phyloP scores from a whole-genome alignment of 1,140 invertebrate species.

The Drosophila auraria region DNA sequence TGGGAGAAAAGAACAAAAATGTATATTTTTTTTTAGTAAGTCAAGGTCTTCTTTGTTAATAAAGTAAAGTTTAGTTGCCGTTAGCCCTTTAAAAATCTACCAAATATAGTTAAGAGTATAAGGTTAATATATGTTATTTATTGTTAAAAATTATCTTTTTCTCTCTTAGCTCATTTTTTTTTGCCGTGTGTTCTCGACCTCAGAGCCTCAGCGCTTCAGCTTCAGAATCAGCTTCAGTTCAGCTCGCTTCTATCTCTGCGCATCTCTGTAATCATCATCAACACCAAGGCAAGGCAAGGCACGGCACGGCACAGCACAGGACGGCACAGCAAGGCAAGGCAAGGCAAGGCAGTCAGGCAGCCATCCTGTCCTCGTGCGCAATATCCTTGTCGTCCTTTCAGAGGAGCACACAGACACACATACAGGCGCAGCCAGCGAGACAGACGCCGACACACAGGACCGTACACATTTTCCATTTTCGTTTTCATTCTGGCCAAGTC shows the following conservation, averaged over 20 bases:
- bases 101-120: not conserved
- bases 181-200: slow-evolving; percentile 10
- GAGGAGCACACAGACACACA: slow-evolving; percentile 24
- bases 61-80: too few relatives aligned
- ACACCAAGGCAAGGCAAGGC: slow-evolving; percentile 73
- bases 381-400: slow-evolving; percentile 80
- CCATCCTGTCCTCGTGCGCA: slow-evolving; percentile 81
- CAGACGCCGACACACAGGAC: slow-evolving; percentile 47
- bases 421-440: slow-evolving; percentile 22
- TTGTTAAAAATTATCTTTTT: not conserved
- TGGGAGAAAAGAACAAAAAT: too few relatives aligned
- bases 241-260: slow-evolving; percentile 74
- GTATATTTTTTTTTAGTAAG: too few relatives aligned
- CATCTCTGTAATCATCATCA: slow-evolving; percentile 83
- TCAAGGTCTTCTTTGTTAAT: too few relatives aligned
- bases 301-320: slow-evolving; percentile 19
- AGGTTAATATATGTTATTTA: not conserved
- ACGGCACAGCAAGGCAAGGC: slow-evolving; percentile 34
- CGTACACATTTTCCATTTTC: slow-evolving; percentile 78
- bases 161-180: not conserved
- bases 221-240: slow-evolving; percentile 48
- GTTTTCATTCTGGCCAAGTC: slow-evolving; percentile 78
- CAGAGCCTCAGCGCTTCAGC: slow-evolving; percentile 36
- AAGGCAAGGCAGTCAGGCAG: slow-evolving; percentile 64
- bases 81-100: too few relatives aligned